These are phyloP conservation scores for Liasis olivaceus DNA, from an alignment of 2,797 vertebrate species.

Conservation along the genomic window DNA sequence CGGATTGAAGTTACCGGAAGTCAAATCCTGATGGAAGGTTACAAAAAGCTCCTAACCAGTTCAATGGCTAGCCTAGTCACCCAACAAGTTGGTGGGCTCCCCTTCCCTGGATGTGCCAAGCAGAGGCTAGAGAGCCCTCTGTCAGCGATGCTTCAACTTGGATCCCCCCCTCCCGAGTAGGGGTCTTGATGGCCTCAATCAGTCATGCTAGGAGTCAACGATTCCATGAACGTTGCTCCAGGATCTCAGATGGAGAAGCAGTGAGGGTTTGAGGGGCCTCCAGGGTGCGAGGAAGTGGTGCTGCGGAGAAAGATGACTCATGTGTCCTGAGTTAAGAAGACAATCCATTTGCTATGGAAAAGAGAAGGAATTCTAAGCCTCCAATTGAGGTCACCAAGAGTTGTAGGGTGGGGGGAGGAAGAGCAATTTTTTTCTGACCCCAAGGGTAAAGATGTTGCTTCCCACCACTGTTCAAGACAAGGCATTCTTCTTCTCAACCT, in stretches of 20 bases:
- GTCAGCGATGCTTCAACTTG: too few relatives aligned
- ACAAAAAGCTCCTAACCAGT: too few relatives aligned
- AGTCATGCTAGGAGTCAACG: background rate
- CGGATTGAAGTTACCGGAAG: too few relatives aligned
- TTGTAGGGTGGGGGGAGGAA: background rate
- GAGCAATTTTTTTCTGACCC: background rate
- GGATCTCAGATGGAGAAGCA: background rate
- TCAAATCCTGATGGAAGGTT: too few relatives aligned
- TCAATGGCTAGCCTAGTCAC: too few relatives aligned
- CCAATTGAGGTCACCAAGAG: background rate
- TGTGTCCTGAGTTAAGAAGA: background rate
- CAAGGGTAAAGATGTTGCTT: background rate
- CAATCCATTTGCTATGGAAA: background rate
- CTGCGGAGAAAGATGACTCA: background rate
- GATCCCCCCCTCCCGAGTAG: too few relatives aligned
- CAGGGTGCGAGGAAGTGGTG: background rate
- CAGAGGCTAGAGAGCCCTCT: too few relatives aligned
- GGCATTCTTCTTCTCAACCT: constrained; percentile 40
- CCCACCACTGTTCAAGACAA: background rate
- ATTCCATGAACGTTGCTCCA: background rate
- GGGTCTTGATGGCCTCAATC: background rate
- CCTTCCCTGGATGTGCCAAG: too few relatives aligned
- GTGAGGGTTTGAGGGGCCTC: background rate
- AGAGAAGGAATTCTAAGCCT: background rate
- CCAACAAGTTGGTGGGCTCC: too few relatives aligned